These are phyloP conservation scores for Philopedon plagiatum DNA, from an alignment of 2,888 invertebrate species.

Conservation along the genomic window DNA sequence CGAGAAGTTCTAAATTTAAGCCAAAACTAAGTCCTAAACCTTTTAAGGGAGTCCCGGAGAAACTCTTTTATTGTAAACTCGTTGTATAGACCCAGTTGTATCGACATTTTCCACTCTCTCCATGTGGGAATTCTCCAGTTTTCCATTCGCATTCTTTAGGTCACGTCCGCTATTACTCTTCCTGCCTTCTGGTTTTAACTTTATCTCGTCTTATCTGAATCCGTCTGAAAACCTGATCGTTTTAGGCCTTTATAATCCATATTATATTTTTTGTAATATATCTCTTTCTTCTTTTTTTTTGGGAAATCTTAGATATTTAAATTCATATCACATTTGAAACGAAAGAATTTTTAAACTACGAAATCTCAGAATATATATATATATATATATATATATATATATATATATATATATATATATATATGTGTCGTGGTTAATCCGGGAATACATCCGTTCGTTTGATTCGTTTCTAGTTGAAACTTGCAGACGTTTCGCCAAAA, in stretches of 20 bases:
- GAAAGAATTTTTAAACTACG: background rate
- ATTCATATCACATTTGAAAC: background rate
- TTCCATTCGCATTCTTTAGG: slow-evolving; percentile 49
- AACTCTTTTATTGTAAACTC: slow-evolving; percentile 8
- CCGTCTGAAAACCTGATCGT: slow-evolving; percentile 42
- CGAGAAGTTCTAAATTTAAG: too few species aligned
- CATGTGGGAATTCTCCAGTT: slow-evolving; percentile 47
- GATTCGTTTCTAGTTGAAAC: too few species aligned
- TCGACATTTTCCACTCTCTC: slow-evolving; percentile 49
- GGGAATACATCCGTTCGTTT: too few species aligned
- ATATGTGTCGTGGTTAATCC: too few species aligned
- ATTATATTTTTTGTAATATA: slow-evolving; percentile 36
- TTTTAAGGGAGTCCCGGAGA: background rate
- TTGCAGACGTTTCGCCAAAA: too few species aligned
- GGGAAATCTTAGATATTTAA: background rate
- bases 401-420: too few species aligned
- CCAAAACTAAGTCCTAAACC: background rate
- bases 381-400: too few species aligned
- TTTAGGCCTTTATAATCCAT: slow-evolving; percentile 42
- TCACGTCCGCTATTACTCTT: slow-evolving; percentile 52
- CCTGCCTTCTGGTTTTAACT: slow-evolving; percentile 48
- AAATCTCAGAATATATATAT: too few species aligned
- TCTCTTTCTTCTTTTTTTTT: slow-evolving; percentile 31
- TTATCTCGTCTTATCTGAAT: slow-evolving; percentile 50
- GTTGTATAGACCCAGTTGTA: slow-evolving; percentile 31